Conservation (phyloP, 2,888 invertebrate genomes). For the Alsophila aescularia region DNA sequence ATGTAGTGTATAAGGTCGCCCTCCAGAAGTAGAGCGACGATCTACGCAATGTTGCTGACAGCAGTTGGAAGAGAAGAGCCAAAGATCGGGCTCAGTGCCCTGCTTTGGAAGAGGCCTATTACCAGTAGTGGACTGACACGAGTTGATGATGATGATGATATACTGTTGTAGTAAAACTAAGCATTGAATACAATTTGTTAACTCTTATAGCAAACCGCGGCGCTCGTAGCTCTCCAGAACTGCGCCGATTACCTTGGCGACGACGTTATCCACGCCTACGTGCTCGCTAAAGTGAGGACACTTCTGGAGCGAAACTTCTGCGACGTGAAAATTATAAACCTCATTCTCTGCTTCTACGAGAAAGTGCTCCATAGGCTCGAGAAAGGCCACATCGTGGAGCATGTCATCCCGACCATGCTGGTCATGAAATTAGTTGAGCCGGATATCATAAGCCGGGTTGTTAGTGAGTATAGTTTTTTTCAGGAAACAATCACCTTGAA, state of each 20-base stretch:
- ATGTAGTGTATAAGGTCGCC: too few relatives aligned
- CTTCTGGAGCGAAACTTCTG: conserved; percentile 91
- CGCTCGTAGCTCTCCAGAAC: conserved; percentile 93
- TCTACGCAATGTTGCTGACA: too few relatives aligned
- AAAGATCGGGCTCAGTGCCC: too few relatives aligned
- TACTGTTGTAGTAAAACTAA: too few relatives aligned
- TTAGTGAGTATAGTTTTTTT: conserved; percentile 90
- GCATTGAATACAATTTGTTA: too few relatives aligned
- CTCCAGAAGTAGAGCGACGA: too few relatives aligned
- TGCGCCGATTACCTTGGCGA: conserved; percentile 94
- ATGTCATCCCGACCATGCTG: conserved; percentile 94
- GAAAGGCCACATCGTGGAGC: conserved; percentile 93
- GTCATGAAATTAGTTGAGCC: conserved; percentile 94
- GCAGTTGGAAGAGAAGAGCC: too few relatives aligned
- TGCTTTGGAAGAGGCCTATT: too few relatives aligned
- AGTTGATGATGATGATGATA: too few relatives aligned
- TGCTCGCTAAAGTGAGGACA: conserved; percentile 92
- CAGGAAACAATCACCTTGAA: conserved; percentile 4
- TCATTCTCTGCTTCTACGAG: conserved; percentile 91
- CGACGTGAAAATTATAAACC: conserved; percentile 92
- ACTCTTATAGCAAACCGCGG: conserved; percentile 48
- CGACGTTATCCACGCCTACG: conserved; percentile 90
- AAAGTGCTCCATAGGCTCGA: conserved; percentile 93
- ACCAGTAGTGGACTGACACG: too few relatives aligned
- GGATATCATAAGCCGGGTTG: conserved; percentile 94